A percentile compares a stretch with the other conserved stretches of the same genome.
These are phyloP conservation scores for Sarcophaga bullata DNA, from an alignment of 1,140 invertebrate species.

Conservation along the genomic window DNA sequence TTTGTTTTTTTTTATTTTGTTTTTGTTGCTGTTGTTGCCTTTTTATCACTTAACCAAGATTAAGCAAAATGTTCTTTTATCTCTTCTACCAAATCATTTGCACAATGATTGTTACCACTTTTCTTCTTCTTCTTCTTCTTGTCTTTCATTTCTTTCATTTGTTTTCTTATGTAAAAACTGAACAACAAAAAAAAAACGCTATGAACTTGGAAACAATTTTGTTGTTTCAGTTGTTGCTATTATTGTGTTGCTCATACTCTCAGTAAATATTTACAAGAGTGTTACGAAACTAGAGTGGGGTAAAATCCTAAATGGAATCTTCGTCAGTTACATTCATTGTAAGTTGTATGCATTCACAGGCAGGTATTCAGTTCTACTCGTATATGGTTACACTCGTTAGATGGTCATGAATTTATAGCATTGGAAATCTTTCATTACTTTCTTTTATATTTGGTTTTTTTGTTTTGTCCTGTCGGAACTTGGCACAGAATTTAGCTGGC, in stretches of 20 bases:
- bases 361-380: no score
- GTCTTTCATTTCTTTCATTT: no score
- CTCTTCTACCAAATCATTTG: not conserved
- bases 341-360: no score
- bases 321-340: no score
- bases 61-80: conserved; percentile 7
- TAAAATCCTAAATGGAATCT: not conserved
- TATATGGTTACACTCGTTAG: not conserved
- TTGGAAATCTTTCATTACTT: not conserved
- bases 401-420: not conserved
- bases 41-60: conserved; percentile 18
- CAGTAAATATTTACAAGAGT: not conserved
- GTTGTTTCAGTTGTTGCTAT: no score
- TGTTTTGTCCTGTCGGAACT: not conserved
- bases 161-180: no score
- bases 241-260: no score
- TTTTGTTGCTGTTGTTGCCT: not conserved
- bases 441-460: no score
- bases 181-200: no score
- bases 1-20: not conserved
- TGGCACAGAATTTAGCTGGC: not conserved
- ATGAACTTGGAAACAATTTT: no score
- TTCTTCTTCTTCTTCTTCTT: no score
- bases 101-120: not conserved
- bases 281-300: not conserved